Base-by-base conservation (phyloP, 1,140 invertebrate species). In the Cotesia chilonis region DNA sequence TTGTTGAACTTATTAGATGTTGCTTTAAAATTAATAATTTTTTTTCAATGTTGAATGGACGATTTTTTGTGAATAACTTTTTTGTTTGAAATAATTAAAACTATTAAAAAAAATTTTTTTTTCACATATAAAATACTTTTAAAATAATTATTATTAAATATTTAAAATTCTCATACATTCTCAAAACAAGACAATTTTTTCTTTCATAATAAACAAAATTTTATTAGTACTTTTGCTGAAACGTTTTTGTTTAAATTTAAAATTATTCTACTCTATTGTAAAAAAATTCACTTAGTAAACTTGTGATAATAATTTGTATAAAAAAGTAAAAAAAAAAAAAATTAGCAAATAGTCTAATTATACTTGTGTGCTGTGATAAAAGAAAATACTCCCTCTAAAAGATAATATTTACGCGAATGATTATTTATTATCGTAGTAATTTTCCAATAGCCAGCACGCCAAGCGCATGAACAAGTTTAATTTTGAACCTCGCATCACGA, bases 381-480 rank as follows among this genome's bases (percentile, higher is more conserved):
- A n/a, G 28, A 36, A 65, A 65, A 12, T 38, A 12, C 38, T 38
- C 35, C 35, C 60, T 37, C 20, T 51, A 71, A 20, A 51, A 65
- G 37, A 66, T 64, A 71, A 37, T 9, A 63, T 57, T 54, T 55
- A 71, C 60, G 63, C 63, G 54, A 71, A 63, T 71, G 51, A 71
- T 64, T 65, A 66, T 66, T 66, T 71, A 65, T 66, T 51, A 71
- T 66, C n/a, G 70, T 71, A 66, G 63, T 37, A 71, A 63, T 52
- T 71, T 71, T 65, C 52, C 41, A 10, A 52, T 67, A 71, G 70
- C 70, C 41, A 38, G 70, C 61, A 71, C 61, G 61, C 35, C 70
- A 71, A 65, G 61, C 51, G 70, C 70, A 71, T 66, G 70, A 9
- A 47, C 41, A 47, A 71, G 52, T 71, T 71, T 36, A 55, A 54